Evolutionary conservation across 2,888 invertebrate species (phyloP), one percentile per base, ranked within the genome.

Genomic region (Tinea semifulvella): DNA sequence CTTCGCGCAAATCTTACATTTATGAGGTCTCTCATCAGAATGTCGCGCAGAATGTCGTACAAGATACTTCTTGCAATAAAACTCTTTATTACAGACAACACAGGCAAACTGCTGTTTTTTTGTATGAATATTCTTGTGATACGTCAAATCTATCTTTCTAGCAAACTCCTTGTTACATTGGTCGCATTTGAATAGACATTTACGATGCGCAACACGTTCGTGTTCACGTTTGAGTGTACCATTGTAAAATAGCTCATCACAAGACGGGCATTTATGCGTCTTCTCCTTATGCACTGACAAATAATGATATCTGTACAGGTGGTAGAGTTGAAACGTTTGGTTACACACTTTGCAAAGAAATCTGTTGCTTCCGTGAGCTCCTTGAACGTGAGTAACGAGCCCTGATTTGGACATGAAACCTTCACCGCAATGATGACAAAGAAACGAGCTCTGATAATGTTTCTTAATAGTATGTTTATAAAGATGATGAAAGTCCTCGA

Each of bases 221-320:
- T 80, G 80, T 0, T 49, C 50, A 42, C 70, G 74, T 1, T 79
- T 57, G 1, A 57, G 52, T 0, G 51, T 53, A 38, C 73, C 74
- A 48, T 66, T 75, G 0, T 53, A 48, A 19, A 80, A 80, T 0
- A 59, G 62, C 28, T 74, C 71, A 0, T 56, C 1, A 26, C 80
- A 80, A 36, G 60, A 70, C 1, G 56, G 53, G 22, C 80, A 80
- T 51, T 69, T 71, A 22, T 22, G 22, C 13, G 13, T 7, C n/a
- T 22, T 40, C 5, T 40, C 22, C 22, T 40, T 40, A 11, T 40
- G 40, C 3, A 40, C 40, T 6, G 40, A 40, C 1, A 2, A 13
- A 16, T 22, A n/a, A 14, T 40, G 40, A 22, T 40, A 40, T 5
- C 11, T 40, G 13, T n/a, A 22, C 2, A 22, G 40, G n/a, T 40